phyloP scores from a whole-genome alignment of 2,797 vertebrate genomes.

The Lutjanus campechanus region DNA sequence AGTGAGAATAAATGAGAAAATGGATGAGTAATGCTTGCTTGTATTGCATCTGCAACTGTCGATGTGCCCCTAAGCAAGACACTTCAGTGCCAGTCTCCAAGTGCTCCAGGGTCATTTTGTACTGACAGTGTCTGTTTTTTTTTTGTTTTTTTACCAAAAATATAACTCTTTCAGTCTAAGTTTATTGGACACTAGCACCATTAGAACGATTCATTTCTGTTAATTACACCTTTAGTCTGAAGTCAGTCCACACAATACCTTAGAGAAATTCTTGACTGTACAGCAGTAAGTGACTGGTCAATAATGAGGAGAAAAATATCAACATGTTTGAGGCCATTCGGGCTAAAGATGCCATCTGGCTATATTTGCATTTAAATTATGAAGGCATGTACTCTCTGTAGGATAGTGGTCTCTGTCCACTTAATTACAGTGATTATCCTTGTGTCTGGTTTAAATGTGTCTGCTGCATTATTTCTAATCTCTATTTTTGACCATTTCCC shows the following conservation, averaged over 20 bases:
- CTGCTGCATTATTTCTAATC: background rate
- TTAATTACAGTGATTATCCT: background rate
- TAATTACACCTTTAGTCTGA: conserved; percentile 27
- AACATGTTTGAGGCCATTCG: conserved; percentile 43
- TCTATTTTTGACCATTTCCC: background rate
- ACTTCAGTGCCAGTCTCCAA: background rate
- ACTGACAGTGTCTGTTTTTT: background rate
- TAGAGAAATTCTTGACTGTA: conserved; percentile 9
- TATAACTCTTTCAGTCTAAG: background rate
- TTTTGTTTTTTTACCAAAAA: background rate
- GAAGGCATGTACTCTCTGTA: conserved; percentile 11
- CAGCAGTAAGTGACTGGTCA: conserved; percentile 29
- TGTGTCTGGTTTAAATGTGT: conserved; percentile 2
- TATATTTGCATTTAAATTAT: conserved; percentile 52
- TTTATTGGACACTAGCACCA: conserved; percentile 20
- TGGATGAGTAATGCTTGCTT: background rate
- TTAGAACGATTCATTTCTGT: conserved; percentile 23
- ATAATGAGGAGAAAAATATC: conserved; percentile 46
- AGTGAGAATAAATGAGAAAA: background rate
- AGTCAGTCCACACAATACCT: conserved; percentile 15
- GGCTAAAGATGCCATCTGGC: conserved; percentile 55
- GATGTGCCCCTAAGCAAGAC: conserved; percentile 15
- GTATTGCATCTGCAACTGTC: background rate
- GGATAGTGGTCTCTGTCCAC: background rate
- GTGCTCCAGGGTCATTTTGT: background rate